Evolutionary conservation across 2,797 vertebrate species (phyloP).

Genomic region (Chloroceryle amazona): DNA sequence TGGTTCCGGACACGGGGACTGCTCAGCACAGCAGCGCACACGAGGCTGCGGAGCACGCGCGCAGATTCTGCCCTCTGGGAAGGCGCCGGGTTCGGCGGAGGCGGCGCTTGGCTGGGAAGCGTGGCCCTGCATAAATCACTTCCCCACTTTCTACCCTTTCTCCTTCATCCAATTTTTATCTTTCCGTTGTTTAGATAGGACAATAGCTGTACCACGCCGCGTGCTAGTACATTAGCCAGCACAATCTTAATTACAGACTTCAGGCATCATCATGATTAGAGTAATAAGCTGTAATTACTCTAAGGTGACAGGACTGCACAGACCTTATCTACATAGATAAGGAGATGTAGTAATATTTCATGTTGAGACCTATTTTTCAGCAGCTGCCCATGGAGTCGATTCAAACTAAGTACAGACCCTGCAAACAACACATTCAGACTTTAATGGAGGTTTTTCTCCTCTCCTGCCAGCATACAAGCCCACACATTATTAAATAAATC

Average conservation of each 20-base stretch:
- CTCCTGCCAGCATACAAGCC: constrained; percentile 37
- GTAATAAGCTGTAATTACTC: constrained; percentile 75
- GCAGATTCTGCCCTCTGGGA: not conserved
- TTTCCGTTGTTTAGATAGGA: constrained; percentile 53
- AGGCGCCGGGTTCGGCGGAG: not conserved
- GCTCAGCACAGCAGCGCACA: fast-evolving
- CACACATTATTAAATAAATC: constrained; percentile 71
- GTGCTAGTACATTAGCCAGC: constrained; percentile 57
- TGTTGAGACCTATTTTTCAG: constrained; percentile 42
- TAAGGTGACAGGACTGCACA: constrained; percentile 68
- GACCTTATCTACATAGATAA: constrained; percentile 74
- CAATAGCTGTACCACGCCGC: constrained; percentile 15
- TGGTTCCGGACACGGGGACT: fast-evolving
- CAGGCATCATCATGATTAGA: constrained; percentile 67
- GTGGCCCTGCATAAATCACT: constrained; percentile 22
- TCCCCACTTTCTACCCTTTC: not conserved
- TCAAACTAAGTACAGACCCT: not conserved
- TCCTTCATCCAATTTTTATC: constrained; percentile 31
- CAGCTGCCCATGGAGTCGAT: constrained; percentile 31
- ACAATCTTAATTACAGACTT: constrained; percentile 73
- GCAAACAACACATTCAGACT: not conserved
- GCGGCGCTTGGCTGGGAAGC: not conserved
- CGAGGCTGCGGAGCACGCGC: fast-evolving
- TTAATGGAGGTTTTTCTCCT: constrained; percentile 48
- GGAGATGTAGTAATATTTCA: constrained; percentile 69